Evolutionary conservation across 2,797 vertebrate genomes (phyloP), one percentile per base, ranked within the genome.

Genomic region (Muraenolepis orangiensis): DNA sequence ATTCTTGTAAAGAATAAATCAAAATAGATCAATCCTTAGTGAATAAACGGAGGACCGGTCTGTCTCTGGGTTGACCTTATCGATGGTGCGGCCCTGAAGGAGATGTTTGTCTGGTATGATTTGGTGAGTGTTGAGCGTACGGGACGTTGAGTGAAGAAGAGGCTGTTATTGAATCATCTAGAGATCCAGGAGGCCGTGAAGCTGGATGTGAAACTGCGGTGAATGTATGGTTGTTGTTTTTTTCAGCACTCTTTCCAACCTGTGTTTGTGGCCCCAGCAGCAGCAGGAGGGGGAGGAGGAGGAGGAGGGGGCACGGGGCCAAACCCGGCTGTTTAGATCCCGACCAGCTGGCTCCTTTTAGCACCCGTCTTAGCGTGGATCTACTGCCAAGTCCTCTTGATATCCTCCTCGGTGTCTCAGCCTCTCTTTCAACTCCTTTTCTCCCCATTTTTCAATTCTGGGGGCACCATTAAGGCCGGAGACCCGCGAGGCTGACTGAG

Each of bases 241-340:
- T 57, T 57, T 23, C 20, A 23, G 51, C 51, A 57, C 23, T 8
- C 51, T 8, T 57, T 57, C n/a, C 51, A 57, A 57, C 51, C 20
- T 57, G 51, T 57, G 13, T 16, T 12, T 29, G 64, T 14, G 28
- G 64, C 26, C 23, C 11, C 4, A 67, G n/a, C 36, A 64, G 72
- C 75, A 84, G 75, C 70, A 82, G 51, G 70, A 78, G 67, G n/a
- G n/a, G n/a, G n/a, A n/a, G n/a, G n/a, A 67, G n/a, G 31, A 64
- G 72, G 73, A 84, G 75, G 72, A 82, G 51, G 70, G 77, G 67
- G 42, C 75, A 31, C 66, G 0, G 34, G 72, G 40, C 70, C 74
- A 82, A 72, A 74, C 76, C 69, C 66, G 64, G 57, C 66, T 72
- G 29, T 74, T 70, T 64, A 38, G 61, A 73, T 72, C 69, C 11